phyloP scores from a whole-genome alignment of 2,797 vertebrate genomes.

The Argentina silus region DNA sequence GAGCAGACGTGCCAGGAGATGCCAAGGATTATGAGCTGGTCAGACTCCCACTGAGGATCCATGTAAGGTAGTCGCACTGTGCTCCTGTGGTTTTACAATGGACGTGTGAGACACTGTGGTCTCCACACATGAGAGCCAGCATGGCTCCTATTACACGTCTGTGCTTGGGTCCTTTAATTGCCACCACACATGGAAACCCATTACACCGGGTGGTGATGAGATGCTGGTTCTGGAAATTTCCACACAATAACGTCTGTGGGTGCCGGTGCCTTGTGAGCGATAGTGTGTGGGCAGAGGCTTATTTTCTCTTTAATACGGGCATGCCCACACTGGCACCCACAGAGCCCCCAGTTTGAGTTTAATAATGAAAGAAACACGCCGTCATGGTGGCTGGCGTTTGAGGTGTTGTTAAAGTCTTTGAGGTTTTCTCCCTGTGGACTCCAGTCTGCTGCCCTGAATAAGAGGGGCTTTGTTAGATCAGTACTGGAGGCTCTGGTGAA shows the following conservation, averaged over 20 bases:
- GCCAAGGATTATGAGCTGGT: slow-evolving; percentile 1
- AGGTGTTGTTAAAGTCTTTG: slow-evolving; percentile 80
- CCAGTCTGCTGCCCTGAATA: slow-evolving; percentile 72
- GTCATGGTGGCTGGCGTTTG: slow-evolving; percentile 71
- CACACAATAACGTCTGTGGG: slow-evolving; percentile 74
- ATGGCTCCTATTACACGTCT: slow-evolving; percentile 68
- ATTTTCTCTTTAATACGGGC: slow-evolving; percentile 74
- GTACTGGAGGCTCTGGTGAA: slow-evolving; percentile 63
- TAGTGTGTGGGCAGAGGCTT: slow-evolving; percentile 77
- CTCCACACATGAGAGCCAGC: slow-evolving; percentile 57
- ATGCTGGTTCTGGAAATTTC: slow-evolving; percentile 74
- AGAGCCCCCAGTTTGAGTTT: slow-evolving; percentile 70
- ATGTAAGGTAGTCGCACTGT: slow-evolving; percentile 20
- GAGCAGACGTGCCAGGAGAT: not conserved
- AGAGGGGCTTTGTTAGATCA: slow-evolving; percentile 75
- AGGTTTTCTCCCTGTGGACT: slow-evolving; percentile 75
- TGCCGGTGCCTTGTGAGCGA: slow-evolving; percentile 73
- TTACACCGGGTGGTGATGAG: slow-evolving; percentile 66
- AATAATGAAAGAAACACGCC: slow-evolving; percentile 74
- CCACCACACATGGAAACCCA: slow-evolving; percentile 74
- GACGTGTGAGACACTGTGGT: slow-evolving; percentile 51
- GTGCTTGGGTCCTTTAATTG: slow-evolving; percentile 69
- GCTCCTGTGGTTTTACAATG: slow-evolving; percentile 46
- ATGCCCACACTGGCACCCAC: slow-evolving; percentile 74
- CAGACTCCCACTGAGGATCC: slow-evolving; percentile 7